phyloP scores from a whole-genome alignment of 2,888 invertebrate genomes.

The Graphium colonna region DNA sequence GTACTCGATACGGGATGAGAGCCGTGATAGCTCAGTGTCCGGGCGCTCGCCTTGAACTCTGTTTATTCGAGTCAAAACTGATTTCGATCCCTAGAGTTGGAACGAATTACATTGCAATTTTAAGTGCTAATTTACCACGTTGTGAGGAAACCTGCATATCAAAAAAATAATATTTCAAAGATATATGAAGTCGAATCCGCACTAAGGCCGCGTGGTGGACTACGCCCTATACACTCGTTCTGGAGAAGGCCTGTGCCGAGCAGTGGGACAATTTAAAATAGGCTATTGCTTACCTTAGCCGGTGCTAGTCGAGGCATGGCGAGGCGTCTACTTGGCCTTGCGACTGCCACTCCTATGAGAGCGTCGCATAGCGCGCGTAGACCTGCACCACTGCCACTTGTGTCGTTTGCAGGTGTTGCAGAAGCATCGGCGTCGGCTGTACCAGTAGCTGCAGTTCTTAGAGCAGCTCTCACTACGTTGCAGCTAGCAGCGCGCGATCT shows the following conservation, averaged over 20 bases:
- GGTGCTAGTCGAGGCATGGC: conserved; percentile 72
- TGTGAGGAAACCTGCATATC: no score
- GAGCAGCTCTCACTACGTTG: conserved; percentile 39
- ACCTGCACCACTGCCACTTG: conserved; percentile 37
- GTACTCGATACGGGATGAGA: no score
- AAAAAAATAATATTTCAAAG: no score
- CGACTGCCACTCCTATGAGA: conserved; percentile 74
- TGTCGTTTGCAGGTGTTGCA: conserved; percentile 5
- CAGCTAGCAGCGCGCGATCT: conserved; percentile 59
- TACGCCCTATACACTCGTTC: no score
- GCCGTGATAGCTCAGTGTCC: no score
- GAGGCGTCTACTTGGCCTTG: conserved; percentile 71
- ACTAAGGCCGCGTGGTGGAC: no score
- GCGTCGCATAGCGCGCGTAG: conserved; percentile 76
- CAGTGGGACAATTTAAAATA: no score
- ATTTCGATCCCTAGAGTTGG: no score
- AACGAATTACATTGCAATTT: neutral
- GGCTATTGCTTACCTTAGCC: conserved; percentile 77
- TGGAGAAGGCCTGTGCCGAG: no score
- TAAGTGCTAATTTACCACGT: neutral
- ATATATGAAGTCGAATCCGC: no score
- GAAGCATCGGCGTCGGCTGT: conserved; percentile 33
- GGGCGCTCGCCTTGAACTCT: no score
- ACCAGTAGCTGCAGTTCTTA: conserved; percentile 25
- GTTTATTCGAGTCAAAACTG: no score